These are phyloP conservation scores for Eugnorisma glareosa DNA, from an alignment of 2,888 invertebrate genomes.

Conservation along the genomic window DNA sequence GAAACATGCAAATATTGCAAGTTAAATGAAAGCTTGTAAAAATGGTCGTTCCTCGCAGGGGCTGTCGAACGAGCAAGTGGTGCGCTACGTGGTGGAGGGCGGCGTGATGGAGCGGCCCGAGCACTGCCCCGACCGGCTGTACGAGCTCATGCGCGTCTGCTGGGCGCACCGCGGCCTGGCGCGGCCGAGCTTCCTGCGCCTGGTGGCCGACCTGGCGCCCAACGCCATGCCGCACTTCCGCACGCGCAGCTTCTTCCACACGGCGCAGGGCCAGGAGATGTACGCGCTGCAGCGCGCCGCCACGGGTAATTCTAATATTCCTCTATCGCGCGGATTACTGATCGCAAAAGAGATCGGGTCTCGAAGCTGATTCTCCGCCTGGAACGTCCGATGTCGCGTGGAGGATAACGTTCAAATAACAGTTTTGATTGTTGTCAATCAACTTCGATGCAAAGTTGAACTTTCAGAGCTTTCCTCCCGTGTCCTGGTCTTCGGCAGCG, in stretches of 20 bases:
- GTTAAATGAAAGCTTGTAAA: not conserved
- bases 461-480: slow-evolving; percentile 4
- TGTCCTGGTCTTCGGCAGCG: slow-evolving; percentile 71
- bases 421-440: not conserved
- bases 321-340: slow-evolving; percentile 1
- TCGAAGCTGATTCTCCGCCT: not conserved
- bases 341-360: not conserved
- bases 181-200: slow-evolving; percentile 96
- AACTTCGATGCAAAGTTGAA: slow-evolving; percentile 4
- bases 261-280: slow-evolving; percentile 91
- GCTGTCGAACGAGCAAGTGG: slow-evolving; percentile 97
- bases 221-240: slow-evolving; percentile 91
- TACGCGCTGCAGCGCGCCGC: slow-evolving; percentile 83
- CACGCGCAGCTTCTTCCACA: slow-evolving; percentile 92
- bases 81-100: slow-evolving; percentile 97
- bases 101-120: slow-evolving; percentile 98
- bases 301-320: not conserved
- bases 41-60: slow-evolving; percentile 88
- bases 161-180: slow-evolving; percentile 96
- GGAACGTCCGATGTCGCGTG: slow-evolving; percentile 44
- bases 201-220: slow-evolving; percentile 93
- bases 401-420: not conserved
- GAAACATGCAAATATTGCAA: not conserved
- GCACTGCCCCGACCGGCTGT: slow-evolving; percentile 98
- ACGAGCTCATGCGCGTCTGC: slow-evolving; percentile 97